Evolutionary conservation across 1,140 invertebrate species (phyloP), one percentile per base, ranked within the genome.

Genomic region (Cepaea nemoralis): DNA sequence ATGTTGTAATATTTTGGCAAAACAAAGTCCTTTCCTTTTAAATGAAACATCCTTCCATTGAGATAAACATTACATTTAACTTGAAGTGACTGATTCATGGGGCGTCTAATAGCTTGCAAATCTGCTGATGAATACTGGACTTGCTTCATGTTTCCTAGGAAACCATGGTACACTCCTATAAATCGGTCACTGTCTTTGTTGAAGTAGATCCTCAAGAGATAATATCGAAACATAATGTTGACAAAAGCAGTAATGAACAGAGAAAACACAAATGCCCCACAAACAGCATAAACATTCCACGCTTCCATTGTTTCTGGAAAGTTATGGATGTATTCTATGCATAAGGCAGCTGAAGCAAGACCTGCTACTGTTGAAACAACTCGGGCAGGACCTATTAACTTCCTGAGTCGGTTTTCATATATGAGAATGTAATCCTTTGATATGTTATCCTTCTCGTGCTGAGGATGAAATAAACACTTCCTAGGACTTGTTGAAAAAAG

Each of bases 1-100:
- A 45, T 48, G 31, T 75, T 75, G 45, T 50, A 75, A 35, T 50
- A 75, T 75, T 50, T 50, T 75, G 73, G 73, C 73, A 75, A 48
- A 39, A 75, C 16, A 55, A 75, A 75, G 33, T 75, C 73, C 10
- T 27, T 12, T n/a, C 40, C 73, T 55, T 27, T 75, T 22, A 75
- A 10, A 35, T 48, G 45, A 50, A 27, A 75, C 31, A 6, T 35
- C n/a, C 27, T 75, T 8, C 48, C 73, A 0, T 27, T 27, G 10
- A 50, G 31, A 35, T 6, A 1, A 55, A 75, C 1, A 75, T 75
- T 75, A 55, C 73, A 40, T n/a, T 75, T 45, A 0, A 31, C 12
- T 50, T 75, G 73, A 27, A 22, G 16, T 40, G 42, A 2, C 48
- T 55, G 2, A 10, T 2, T 33, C n/a, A 50, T 24, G 48, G 73